Percentiles rank a stretch among this genome's conserved stretches.
These are phyloP conservation scores for Protobothrops mucrosquamatus DNA, from an alignment of 2,113 vertebrate species.

Conservation along the genomic window DNA sequence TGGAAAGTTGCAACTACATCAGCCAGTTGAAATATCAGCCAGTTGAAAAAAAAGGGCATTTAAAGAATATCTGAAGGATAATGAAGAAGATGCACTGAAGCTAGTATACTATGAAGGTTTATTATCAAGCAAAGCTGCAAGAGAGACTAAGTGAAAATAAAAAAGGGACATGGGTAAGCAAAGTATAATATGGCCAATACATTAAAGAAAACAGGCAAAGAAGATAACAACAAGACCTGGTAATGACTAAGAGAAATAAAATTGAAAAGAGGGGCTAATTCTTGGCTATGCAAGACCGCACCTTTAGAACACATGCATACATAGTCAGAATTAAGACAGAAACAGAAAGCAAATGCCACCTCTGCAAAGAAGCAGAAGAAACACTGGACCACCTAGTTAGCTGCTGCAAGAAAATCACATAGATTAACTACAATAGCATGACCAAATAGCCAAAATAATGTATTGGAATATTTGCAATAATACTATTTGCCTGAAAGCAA, in stretches of 20 bases:
- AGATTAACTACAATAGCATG: not conserved
- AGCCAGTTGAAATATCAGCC: not conserved
- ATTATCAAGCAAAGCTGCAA: not conserved
- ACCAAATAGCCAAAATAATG: not conserved
- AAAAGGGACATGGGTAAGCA: not conserved
- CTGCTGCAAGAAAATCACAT: not conserved
- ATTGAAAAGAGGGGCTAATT: not conserved
- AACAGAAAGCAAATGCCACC: not conserved
- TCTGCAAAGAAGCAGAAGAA: not conserved
- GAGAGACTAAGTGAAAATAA: not conserved
- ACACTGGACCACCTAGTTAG: not conserved
- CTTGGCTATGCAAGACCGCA: not conserved
- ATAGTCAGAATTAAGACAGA: not conserved
- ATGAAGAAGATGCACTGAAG: not conserved
- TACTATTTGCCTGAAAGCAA: not conserved
- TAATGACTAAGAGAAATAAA: not conserved
- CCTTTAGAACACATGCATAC: not conserved
- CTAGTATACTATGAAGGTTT: not conserved
- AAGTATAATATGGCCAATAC: not conserved
- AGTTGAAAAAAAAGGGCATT: not conserved
- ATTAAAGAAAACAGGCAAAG: not conserved
- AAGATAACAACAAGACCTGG: not conserved
- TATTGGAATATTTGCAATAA: not conserved
- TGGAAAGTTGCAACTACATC: not conserved
- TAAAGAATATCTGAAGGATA: not conserved